phyloP scores from a whole-genome alignment of 2,113 vertebrate species.

The Lutjanus erythropterus region DNA sequence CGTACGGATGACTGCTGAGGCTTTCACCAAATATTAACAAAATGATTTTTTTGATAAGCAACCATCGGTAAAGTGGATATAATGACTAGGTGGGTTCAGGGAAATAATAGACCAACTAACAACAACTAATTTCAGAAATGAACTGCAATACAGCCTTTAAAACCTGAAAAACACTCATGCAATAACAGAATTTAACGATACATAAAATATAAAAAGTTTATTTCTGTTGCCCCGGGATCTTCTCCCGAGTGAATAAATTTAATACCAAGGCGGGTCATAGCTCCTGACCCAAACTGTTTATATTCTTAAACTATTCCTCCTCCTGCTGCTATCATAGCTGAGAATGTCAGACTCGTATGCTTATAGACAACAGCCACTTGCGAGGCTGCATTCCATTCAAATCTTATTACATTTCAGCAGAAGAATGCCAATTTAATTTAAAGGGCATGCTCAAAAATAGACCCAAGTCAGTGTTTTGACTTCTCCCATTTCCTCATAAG shows the following conservation, averaged over 20 bases:
- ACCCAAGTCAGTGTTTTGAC: not conserved
- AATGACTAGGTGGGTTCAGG: too few relatives aligned
- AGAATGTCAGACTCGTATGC: slow-evolving; percentile 1
- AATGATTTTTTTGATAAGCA: too few relatives aligned
- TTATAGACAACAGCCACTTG: slow-evolving; percentile 29
- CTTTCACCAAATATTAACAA: too few relatives aligned
- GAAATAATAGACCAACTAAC: too few relatives aligned
- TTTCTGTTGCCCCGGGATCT: too few relatives aligned
- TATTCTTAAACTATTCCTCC: not conserved
- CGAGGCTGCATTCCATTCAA: slow-evolving; percentile 46
- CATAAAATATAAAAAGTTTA: too few relatives aligned
- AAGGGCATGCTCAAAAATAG: slow-evolving; percentile 22
- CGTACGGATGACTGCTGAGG: too few relatives aligned
- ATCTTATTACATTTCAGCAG: slow-evolving; percentile 37
- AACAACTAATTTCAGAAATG: too few relatives aligned
- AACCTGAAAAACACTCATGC: too few relatives aligned
- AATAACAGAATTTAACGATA: too few relatives aligned
- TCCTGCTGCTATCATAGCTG: slow-evolving; percentile 3
- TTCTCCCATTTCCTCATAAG: not conserved
- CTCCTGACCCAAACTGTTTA: slow-evolving; percentile 7
- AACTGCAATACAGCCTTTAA: too few relatives aligned
- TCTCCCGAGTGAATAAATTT: slow-evolving; percentile 10
- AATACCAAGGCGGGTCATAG: not conserved
- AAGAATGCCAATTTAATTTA: slow-evolving; percentile 48
- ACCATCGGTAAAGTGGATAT: too few relatives aligned